A percentile compares a stretch with the other conserved stretches of the same genome.
These are phyloP conservation scores for Biston stratarius DNA, from an alignment of 2,888 invertebrate genomes.

Conservation along the genomic window DNA sequence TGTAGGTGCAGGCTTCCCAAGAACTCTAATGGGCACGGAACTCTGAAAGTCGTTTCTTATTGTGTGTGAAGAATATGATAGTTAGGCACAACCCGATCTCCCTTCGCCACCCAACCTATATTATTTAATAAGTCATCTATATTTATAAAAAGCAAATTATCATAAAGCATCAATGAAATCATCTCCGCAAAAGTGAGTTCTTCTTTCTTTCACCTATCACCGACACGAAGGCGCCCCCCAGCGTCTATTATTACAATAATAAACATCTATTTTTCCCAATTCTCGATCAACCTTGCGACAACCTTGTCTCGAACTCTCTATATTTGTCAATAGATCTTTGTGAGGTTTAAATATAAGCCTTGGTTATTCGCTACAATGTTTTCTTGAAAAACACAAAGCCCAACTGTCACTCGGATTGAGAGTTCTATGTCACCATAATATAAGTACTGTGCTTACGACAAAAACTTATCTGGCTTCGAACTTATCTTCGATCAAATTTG, in stretches of 20 bases:
- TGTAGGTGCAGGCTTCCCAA: too few species aligned
- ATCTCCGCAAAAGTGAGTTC: neutral
- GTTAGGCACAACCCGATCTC: too few species aligned
- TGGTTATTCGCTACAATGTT: neutral
- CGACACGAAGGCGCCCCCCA: too few species aligned
- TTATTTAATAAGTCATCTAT: neutral
- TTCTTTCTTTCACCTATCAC: neutral
- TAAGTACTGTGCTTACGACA: too few species aligned
- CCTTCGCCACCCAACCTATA: neutral
- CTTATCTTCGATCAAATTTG: too few species aligned
- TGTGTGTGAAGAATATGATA: neutral
- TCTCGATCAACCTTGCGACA: neutral
- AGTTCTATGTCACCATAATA: too few species aligned
- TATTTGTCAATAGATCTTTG: constrained; percentile 14
- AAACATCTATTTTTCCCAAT: neutral
- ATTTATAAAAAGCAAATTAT: neutral
- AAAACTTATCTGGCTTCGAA: too few species aligned
- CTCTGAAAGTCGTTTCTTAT: too few species aligned
- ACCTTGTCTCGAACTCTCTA: constrained; percentile 11
- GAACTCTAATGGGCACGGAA: too few species aligned
- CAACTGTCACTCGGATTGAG: too few species aligned
- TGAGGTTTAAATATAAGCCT: neutral
- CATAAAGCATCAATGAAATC: too few species aligned
- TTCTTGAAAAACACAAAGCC: neutral
- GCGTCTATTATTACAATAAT: neutral